Base-by-base conservation (phyloP, 2,888 invertebrate species). In the Caenorhabditis virilis region DNA sequence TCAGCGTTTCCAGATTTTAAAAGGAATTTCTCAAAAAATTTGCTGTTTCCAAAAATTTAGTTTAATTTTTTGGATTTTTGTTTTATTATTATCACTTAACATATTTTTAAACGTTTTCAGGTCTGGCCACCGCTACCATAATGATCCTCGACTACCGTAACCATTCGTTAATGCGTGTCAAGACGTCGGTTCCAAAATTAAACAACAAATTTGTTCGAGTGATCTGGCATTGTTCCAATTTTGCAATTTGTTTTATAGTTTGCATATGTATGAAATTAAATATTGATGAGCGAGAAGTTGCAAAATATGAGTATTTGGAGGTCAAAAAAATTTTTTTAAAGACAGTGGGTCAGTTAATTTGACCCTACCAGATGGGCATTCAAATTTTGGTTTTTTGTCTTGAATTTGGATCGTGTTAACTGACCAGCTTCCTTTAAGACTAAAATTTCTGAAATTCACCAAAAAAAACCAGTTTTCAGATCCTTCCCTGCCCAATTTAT, bases 71-170 rank as follows among this genome's bases (percentile, higher is more conserved):
- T n/a, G n/a, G n/a, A n/a, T n/a, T n/a, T n/a, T n/a, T n/a, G n/a
- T n/a, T n/a, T n/a, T n/a, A n/a, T n/a, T n/a, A n/a, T n/a, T n/a
- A n/a, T n/a, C n/a, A n/a, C n/a, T n/a, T n/a, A n/a, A n/a, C n/a
- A n/a, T n/a, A n/a, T n/a, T n/a, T n/a, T n/a, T n/a, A n/a, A n/a
- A n/a, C n/a, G n/a, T n/a, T n/a, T n/a, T n/a, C n/a, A n/a, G n/a
- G 50, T 7, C 26, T 50, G 2, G 41, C 39, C 1, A 39, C 27
- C 1, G 38, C 50, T 2, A 38, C 39, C 20, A 39, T 50, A 1
- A 25, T 50, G 41, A 50, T 50, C 2, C 41, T 50, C 27, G 50
- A 50, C 26, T 50, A 50, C 20, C 50, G 50, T 18, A 27, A 39
- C 20, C 26, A 18, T 5, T 50, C 50, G 1, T 25, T 50, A 16